phyloP scores from a whole-genome alignment of 2,888 invertebrate genomes.

The Cataglyphis cursor region DNA sequence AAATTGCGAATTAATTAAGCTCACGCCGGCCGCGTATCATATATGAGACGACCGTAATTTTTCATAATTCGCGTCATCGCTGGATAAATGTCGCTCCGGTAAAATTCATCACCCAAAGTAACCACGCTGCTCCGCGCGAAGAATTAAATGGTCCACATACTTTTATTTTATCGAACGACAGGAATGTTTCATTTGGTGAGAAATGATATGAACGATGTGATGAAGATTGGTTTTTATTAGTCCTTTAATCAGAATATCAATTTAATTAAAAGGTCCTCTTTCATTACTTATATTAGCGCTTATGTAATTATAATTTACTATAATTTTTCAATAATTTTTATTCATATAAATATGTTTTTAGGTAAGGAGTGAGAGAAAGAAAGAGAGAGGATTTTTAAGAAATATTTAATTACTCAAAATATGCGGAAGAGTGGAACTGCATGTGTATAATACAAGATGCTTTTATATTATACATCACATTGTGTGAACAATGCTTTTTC shows the following conservation, averaged over 20 bases:
- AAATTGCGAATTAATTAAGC: slow-evolving; percentile 35
- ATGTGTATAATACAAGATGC: slow-evolving; percentile 7
- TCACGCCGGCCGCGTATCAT: slow-evolving; percentile 4
- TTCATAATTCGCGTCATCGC: slow-evolving; percentile 1
- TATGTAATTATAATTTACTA: neutral
- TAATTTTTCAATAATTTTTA: slow-evolving; percentile 2
- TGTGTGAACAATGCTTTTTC: neutral
- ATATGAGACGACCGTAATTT: slow-evolving; percentile 9
- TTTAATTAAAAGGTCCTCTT: slow-evolving; percentile 5
- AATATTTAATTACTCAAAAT: slow-evolving; percentile 21
- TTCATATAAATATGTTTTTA: neutral
- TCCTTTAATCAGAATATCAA: neutral
- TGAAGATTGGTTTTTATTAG: neutral
- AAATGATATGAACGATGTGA: neutral
- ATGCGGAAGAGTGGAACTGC: too few relatives aligned
- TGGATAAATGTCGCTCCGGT: neutral
- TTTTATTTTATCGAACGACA: neutral
- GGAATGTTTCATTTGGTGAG: slow-evolving; percentile 13
- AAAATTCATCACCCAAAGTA: neutral
- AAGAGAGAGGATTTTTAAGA: slow-evolving; percentile 7
- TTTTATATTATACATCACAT: slow-evolving; percentile 10
- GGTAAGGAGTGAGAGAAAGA: neutral
- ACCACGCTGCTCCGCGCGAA: neutral
- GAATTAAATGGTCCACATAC: slow-evolving; percentile 25
- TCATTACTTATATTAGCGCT: neutral